These are phyloP conservation scores for Nannobrachium achirus DNA, from an alignment of 2,113 vertebrate genomes.

Conservation along the genomic window DNA sequence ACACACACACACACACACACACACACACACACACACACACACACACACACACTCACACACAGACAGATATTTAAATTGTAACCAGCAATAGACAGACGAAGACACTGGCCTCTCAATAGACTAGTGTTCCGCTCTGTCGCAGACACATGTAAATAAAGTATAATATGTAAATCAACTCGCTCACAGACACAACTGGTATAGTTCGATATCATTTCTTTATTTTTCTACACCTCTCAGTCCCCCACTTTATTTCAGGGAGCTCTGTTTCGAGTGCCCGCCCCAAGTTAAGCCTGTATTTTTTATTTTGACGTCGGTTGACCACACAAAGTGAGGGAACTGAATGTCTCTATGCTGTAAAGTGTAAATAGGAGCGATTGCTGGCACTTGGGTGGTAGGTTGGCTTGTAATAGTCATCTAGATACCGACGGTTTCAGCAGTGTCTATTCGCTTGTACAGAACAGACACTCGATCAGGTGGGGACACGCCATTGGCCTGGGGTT, in stretches of 20 bases:
- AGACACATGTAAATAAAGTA: slow-evolving; percentile 72
- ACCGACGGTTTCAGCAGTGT: slow-evolving; percentile 15
- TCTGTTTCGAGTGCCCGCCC: not conserved
- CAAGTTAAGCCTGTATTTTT: slow-evolving; percentile 32
- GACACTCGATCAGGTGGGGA: not conserved
- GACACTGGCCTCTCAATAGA: slow-evolving; percentile 51
- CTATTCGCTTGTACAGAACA: slow-evolving; percentile 12
- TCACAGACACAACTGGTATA: slow-evolving; percentile 61
- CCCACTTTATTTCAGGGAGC: slow-evolving; percentile 55
- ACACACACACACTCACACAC: slow-evolving; percentile 12
- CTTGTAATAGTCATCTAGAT: not conserved
- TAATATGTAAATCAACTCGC: slow-evolving; percentile 61
- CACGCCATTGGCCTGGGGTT: slow-evolving; percentile 8
- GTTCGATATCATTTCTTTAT: slow-evolving; percentile 71
- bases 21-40: slow-evolving; percentile 8
- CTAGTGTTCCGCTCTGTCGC: slow-evolving; percentile 61
- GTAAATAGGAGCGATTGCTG: slow-evolving; percentile 31
- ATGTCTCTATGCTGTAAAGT: slow-evolving; percentile 50
- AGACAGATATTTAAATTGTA: slow-evolving; percentile 71
- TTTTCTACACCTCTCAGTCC: slow-evolving; percentile 70
- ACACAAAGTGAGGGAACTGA: slow-evolving; percentile 31
- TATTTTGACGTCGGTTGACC: slow-evolving; percentile 11
- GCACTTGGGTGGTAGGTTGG: not conserved
- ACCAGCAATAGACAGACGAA: slow-evolving; percentile 71
- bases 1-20: slow-evolving; percentile 14